Conservation (phyloP, 2,888 invertebrate genomes). For the Timema cristinae region DNA sequence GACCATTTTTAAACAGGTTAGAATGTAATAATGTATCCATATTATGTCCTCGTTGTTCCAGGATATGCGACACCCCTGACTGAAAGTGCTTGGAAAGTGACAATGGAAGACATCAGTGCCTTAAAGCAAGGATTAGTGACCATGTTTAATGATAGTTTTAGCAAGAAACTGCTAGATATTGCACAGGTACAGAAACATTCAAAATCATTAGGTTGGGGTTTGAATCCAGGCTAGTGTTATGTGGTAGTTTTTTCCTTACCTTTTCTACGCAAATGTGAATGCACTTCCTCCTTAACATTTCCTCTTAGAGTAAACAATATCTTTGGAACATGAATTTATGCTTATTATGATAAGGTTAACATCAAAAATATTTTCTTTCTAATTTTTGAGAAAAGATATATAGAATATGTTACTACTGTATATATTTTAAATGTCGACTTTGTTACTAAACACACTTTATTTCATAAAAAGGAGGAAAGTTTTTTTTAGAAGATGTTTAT, state of each 20-base stretch:
- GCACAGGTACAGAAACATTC: conserved; percentile 49
- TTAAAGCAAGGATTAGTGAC: conserved; percentile 68
- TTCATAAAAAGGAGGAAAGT: no score
- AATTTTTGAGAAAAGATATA: background rate
- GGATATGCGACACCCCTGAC: conserved; percentile 34
- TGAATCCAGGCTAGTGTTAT: no score
- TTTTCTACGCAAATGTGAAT: background rate
- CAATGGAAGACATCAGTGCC: conserved; percentile 59
- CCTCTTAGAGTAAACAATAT: no score
- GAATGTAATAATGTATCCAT: no score
- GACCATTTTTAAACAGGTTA: no score
- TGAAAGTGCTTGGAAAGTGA: conserved; percentile 50
- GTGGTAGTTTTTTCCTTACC: background rate
- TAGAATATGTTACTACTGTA: background rate
- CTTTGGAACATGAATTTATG: no score
- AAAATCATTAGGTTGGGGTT: no score
- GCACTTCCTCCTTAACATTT: no score
- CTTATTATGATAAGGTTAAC: no score
- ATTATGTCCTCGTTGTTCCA: background rate
- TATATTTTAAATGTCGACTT: background rate
- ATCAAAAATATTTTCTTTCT: background rate
- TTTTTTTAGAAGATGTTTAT: no score
- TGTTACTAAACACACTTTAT: no score
- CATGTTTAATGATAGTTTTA: conserved; percentile 74
- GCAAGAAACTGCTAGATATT: conserved; percentile 66